Conservation (phyloP, 1,140 invertebrate species). For the Penaeus japonicus region DNA sequence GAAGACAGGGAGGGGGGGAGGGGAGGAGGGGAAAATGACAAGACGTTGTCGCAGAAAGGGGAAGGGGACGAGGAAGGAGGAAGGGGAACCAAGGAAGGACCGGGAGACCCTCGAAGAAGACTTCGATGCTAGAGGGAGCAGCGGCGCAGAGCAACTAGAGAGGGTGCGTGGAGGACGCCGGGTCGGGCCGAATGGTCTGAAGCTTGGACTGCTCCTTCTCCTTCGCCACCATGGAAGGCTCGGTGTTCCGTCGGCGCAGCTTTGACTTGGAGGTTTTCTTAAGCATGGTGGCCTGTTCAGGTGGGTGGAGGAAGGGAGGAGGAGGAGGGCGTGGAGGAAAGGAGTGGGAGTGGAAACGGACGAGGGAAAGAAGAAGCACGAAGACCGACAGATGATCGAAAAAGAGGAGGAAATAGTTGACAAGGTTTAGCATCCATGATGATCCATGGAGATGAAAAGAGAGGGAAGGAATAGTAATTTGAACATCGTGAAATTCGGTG, state of each 20-base stretch:
- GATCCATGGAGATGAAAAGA: neutral
- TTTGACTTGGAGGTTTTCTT: slow-evolving; percentile 60
- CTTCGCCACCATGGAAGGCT: slow-evolving; percentile 54
- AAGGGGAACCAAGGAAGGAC: neutral
- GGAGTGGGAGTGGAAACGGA: neutral
- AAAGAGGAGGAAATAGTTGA: neutral
- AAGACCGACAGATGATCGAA: too few species aligned
- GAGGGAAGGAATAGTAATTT: neutral
- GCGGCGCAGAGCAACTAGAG: slow-evolving; percentile 1
- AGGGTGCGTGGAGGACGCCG: slow-evolving; percentile 49
- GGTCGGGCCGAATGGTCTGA: slow-evolving; percentile 44
- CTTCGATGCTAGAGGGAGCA: too few species aligned
- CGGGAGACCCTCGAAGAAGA: too few species aligned
- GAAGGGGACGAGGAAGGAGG: neutral
- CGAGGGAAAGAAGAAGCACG: neutral
- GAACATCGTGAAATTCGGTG: neutral
- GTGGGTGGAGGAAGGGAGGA: neutral
- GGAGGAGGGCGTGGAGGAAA: neutral
- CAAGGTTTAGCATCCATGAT: neutral
- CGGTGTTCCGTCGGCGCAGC: slow-evolving; percentile 60
- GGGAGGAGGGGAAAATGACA: neutral
- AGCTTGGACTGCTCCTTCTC: slow-evolving; percentile 30
- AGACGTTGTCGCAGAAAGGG: neutral
- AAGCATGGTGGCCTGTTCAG: slow-evolving; percentile 60
- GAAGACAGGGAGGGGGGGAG: neutral